Conservation (phyloP, 2,113 vertebrate genomes). For the Rhagologus leucostigma region DNA sequence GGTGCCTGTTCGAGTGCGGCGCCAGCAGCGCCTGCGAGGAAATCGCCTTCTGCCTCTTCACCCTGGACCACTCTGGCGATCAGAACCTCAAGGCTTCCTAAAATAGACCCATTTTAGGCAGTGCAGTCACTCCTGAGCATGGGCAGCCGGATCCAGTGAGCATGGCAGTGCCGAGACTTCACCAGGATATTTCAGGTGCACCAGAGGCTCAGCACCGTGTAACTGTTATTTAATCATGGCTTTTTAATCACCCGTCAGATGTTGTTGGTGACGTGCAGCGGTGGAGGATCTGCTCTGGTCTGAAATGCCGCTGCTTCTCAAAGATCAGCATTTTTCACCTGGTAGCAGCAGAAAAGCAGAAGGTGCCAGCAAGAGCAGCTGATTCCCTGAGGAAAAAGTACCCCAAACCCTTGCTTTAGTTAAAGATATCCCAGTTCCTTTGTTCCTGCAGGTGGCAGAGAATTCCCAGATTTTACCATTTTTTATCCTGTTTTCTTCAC, state of each 20-base stretch:
- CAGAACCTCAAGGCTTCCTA: neutral
- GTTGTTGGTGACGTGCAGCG: accelerated
- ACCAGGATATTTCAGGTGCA: accelerated
- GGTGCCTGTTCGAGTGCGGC: constrained; percentile 88
- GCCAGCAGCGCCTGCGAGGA: constrained; percentile 38
- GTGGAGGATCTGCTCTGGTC: neutral
- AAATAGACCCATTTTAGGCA: accelerated
- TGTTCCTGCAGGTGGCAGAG: neutral
- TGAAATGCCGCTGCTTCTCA: accelerated
- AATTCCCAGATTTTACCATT: neutral
- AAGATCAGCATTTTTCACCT: neutral
- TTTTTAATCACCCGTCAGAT: neutral
- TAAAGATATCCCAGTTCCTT: neutral
- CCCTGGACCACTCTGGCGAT: neutral
- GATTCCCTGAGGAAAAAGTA: neutral
- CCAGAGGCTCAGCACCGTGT: accelerated
- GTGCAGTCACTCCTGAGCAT: accelerated
- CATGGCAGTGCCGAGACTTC: neutral
- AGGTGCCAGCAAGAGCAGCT: neutral
- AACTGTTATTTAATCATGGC: neutral
- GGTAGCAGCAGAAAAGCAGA: neutral
- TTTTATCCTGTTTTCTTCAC: neutral
- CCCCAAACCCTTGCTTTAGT: accelerated
- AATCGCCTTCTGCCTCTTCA: constrained; percentile 69
- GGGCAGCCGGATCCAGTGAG: neutral